Percentiles rank a stretch among this genome's conserved stretches.
Conservation (phyloP, 2,797 vertebrate species). For the Mus spretus region DNA sequence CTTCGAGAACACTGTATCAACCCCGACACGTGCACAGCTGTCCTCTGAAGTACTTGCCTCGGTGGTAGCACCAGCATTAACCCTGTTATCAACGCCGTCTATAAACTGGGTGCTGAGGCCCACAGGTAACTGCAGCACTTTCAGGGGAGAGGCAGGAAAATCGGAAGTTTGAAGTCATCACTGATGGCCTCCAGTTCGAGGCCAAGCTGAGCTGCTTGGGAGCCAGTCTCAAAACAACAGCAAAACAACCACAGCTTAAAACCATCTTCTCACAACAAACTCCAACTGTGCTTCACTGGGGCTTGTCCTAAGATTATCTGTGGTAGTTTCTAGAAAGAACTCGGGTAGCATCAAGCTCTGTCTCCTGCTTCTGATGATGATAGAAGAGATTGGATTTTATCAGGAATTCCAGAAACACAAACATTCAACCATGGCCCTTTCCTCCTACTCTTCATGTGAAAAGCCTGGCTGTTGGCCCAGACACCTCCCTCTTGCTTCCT, state of each 20-base stretch:
- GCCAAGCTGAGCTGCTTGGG: not conserved
- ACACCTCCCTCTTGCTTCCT: not conserved
- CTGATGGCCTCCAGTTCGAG: not conserved
- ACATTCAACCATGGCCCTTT: no score
- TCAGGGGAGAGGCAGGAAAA: not conserved
- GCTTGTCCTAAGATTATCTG: not conserved
- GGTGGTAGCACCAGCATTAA: not conserved
- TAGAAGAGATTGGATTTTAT: not conserved
- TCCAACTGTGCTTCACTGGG: not conserved
- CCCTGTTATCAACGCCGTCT: not conserved
- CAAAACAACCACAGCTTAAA: not conserved
- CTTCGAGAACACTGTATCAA: not conserved
- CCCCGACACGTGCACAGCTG: no score
- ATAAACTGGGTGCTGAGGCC: not conserved
- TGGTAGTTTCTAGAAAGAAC: not conserved
- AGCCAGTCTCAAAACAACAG: not conserved
- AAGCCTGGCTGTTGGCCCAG: not conserved
- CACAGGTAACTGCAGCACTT: not conserved
- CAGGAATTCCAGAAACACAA: not conserved
- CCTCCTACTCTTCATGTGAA: accelerated
- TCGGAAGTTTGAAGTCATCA: not conserved
- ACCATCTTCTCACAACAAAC: not conserved
- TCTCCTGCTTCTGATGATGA: not conserved
- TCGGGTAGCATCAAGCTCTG: not conserved
- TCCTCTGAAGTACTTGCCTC: not conserved